Evolutionary conservation across 2,888 invertebrate species (phyloP), one percentile per base, ranked within the genome.

Genomic region (Ferdinandea cuprea): DNA sequence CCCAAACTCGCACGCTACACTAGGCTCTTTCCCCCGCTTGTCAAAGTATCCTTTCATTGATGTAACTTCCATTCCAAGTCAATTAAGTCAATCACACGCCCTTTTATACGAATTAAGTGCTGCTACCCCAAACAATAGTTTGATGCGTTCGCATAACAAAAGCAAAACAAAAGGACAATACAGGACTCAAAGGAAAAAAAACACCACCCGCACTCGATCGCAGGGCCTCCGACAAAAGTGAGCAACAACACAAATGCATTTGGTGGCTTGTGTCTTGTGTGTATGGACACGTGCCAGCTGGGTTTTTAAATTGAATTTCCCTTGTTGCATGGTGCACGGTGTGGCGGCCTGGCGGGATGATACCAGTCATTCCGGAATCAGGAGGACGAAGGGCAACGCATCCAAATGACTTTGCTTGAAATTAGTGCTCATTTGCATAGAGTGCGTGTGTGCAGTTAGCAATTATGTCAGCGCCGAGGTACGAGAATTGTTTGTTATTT

Each of bases 11-110:
- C 86, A 87, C 86, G 86, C 87, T 21, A 19, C 44, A 86, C 79
- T 78, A 78, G 80, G 63, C 85, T 85, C 19, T 7, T 46, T 17
- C 19, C 63, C 42, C 48, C 37, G 15, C 32, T 19, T 44, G 32
- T 44, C 35, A 35, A 15, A 59, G 68, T 71, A 83, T 74, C 79
- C 66, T 69, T 85, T 78, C 73, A 79, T 69, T 72, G 86, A 86
- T 89, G 89, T 88, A 90, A 90, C 90, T 90, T 90, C 89, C 89
- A 90, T 90, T 90, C 89, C 89, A 90, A 90, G 90, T 89, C 90
- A 90, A 90, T 90, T 90, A 90, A 90, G 90, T 90, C 90, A 90
- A 90, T 90, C 90, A 89, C 90, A 90, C 90, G 90, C 90, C 90
- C 90, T 89, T 89, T 90, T 88, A 87, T 87, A 87, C 87, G 88